Conservation (phyloP, 2,113 vertebrate genomes). For the Cyanistes caeruleus region DNA sequence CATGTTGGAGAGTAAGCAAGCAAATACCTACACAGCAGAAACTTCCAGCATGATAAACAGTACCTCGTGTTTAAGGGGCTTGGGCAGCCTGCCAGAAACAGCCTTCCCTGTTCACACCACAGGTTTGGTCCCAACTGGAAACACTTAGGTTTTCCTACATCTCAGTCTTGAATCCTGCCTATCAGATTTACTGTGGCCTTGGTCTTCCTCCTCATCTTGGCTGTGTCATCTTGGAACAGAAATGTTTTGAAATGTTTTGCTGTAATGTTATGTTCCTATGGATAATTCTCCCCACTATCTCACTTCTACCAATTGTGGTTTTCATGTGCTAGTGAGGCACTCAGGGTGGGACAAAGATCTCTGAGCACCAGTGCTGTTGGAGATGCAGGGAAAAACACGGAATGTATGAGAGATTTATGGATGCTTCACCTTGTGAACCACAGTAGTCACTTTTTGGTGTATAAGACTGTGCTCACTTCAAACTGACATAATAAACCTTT, state of each 20-base stretch:
- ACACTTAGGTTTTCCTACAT: background rate
- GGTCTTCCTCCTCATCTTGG: background rate
- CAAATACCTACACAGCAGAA: background rate
- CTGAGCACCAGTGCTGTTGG: background rate
- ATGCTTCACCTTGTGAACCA: background rate
- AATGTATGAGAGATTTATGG: background rate
- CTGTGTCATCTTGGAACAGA: background rate
- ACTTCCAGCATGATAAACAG: background rate
- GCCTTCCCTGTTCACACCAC: background rate
- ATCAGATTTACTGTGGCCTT: background rate
- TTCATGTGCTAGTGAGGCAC: background rate
- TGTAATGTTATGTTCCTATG: background rate
- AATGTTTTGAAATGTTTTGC: background rate
- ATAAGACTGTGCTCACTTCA: background rate
- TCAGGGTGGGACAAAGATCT: background rate
- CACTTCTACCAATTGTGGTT: conserved; percentile 9
- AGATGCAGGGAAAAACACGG: background rate
- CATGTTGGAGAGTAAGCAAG: background rate
- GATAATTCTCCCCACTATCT: background rate
- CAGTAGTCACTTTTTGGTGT: background rate
- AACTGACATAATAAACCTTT: background rate
- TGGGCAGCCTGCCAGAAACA: background rate
- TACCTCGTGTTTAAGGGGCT: rapidly evolving
- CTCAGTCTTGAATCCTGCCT: background rate
- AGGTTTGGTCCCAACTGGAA: background rate